A percentile compares a stretch with the other conserved stretches of the same genome.
These are phyloP conservation scores for Cabera pusaria DNA, from an alignment of 2,888 invertebrate genomes.

Conservation along the genomic window DNA sequence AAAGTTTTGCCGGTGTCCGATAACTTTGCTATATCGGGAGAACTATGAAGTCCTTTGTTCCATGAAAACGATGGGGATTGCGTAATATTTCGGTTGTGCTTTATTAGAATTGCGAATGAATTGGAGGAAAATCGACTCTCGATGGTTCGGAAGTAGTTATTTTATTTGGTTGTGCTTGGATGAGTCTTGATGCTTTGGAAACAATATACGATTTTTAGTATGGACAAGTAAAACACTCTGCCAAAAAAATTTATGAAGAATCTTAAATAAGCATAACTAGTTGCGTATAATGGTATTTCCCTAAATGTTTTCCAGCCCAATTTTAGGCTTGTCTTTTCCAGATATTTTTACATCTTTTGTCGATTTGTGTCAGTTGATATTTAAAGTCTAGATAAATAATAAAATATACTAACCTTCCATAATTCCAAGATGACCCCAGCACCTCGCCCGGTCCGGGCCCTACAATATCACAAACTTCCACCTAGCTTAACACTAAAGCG, in stretches of 20 bases:
- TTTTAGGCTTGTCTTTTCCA: no score
- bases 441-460: constrained; percentile 54
- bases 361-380: no score
- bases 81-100: constrained; percentile 26
- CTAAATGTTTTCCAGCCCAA: no score
- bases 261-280: no score
- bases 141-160: constrained; percentile 17
- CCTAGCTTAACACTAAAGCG: constrained; percentile 78
- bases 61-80: constrained; percentile 34
- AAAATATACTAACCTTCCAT: constrained; percentile 23
- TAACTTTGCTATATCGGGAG: constrained; percentile 31
- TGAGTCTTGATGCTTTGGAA: no score
- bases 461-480: constrained; percentile 80
- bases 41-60: constrained; percentile 36
- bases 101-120: constrained; percentile 18
- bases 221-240: no score
- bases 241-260: no score
- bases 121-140: constrained; percentile 17
- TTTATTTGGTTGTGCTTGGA: constrained; percentile 9
- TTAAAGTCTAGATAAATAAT: neutral
- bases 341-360: no score
- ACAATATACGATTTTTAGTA: no score
- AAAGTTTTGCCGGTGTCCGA: constrained; percentile 33
- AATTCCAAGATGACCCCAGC: constrained; percentile 39
- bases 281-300: no score